phyloP scores from a whole-genome alignment of 2,113 vertebrate genomes.

The Lampris megalopsis region DNA sequence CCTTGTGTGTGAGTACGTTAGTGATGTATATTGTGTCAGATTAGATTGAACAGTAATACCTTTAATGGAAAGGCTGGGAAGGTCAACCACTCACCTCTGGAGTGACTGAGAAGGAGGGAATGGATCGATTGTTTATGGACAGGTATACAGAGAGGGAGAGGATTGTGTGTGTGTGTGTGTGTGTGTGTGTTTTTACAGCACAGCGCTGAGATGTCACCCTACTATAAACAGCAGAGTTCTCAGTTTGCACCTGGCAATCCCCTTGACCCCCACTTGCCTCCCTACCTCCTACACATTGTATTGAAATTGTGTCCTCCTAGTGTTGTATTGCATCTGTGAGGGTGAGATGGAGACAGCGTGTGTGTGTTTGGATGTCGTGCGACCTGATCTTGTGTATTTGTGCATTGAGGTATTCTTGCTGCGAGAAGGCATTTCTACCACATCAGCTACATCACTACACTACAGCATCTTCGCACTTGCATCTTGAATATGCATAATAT shows the following conservation, averaged over 20 bases:
- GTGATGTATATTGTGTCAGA: constrained; percentile 30
- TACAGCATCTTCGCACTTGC: constrained; percentile 23
- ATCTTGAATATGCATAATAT: constrained; percentile 46
- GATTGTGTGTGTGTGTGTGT: constrained; percentile 13
- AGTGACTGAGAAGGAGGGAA: constrained; percentile 36
- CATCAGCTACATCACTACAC: constrained; percentile 27
- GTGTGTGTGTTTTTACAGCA: not conserved
- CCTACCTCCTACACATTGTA: not conserved
- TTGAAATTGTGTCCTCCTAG: too few species aligned
- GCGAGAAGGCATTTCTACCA: constrained; percentile 40
- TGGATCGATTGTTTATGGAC: constrained; percentile 43
- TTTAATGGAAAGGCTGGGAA: constrained; percentile 66
- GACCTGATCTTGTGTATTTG: constrained; percentile 9
- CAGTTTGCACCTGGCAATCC: constrained; percentile 42
- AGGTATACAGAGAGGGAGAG: not conserved
- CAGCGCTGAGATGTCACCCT: constrained; percentile 25
- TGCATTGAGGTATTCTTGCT: constrained; percentile 7
- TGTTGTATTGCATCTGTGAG: not conserved
- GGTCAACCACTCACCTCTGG: constrained; percentile 64
- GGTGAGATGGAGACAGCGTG: not conserved
- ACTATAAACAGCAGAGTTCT: constrained; percentile 53
- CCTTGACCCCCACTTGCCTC: constrained; percentile 18
- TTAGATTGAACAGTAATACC: constrained; percentile 65
- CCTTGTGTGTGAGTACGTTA: constrained; percentile 4
- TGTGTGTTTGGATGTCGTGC: constrained; percentile 21